These are phyloP conservation scores for Pogonognathellus flavescens DNA, from an alignment of 1,140 invertebrate species.

Conservation along the genomic window DNA sequence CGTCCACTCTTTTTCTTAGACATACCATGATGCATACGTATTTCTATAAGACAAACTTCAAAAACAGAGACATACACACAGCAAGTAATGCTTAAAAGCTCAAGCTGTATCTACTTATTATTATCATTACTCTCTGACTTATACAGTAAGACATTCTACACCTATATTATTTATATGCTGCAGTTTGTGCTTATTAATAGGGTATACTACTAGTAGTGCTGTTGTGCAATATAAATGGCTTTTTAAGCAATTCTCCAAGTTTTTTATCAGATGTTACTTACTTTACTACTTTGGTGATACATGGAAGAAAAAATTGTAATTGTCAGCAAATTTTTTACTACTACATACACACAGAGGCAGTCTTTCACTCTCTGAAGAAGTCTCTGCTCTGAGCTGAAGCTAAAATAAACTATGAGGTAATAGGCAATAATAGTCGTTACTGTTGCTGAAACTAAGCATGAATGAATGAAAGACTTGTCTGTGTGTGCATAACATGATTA, in stretches of 20 bases:
- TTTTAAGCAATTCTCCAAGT: constrained; percentile 20
- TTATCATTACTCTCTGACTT: no score
- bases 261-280: constrained; percentile 6
- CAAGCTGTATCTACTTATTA: no score
- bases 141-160: no score
- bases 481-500: neutral
- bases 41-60: neutral
- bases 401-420: constrained; percentile 39
- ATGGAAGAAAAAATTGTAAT: neutral
- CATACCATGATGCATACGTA: neutral
- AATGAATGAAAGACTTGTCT: no score
- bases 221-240: constrained; percentile 31
- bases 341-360: neutral
- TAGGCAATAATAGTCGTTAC: neutral
- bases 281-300: neutral
- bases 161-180: no score
- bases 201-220: no score
- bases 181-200: no score
- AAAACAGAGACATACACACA: neutral
- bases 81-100: no score
- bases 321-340: neutral
- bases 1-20: neutral
- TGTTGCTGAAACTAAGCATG: no score
- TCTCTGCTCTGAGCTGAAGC: neutral
- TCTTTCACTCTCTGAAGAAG: neutral